Percentiles rank a stretch among this genome's conserved stretches.
Conservation (phyloP, 2,113 vertebrate genomes). For the Oryctolagus cuniculus region mOryCun1.1 NC_091453.1:16371501-16372000, state of each 20-base stretch:
- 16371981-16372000: constrained; percentile 14
- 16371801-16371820: constrained; percentile 26
- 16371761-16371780: background rate
- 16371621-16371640: background rate
- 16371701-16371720: constrained; percentile 7
- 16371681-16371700: background rate
- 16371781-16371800: background rate
- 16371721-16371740: constrained; percentile 27
- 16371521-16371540: constrained; percentile 27
- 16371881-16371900: constrained; percentile 22
- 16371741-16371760: background rate
- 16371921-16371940: constrained; percentile 54
- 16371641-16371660: background rate
- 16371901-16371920: constrained; percentile 43
- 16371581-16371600: constrained; percentile 27
- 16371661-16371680: background rate
- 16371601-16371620: constrained; percentile 7
- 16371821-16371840: constrained; percentile 33
- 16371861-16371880: background rate
- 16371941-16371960: constrained; percentile 42
- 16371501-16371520: constrained; percentile 47
- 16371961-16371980: constrained; percentile 47
- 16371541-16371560: background rate
- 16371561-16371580: constrained; percentile 55
- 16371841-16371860: constrained; percentile 29